Evolutionary conservation across 2,113 vertebrate genomes (phyloP), one percentile per base, ranked within the genome.

Genomic region (Sceloporus undulatus): DNA sequence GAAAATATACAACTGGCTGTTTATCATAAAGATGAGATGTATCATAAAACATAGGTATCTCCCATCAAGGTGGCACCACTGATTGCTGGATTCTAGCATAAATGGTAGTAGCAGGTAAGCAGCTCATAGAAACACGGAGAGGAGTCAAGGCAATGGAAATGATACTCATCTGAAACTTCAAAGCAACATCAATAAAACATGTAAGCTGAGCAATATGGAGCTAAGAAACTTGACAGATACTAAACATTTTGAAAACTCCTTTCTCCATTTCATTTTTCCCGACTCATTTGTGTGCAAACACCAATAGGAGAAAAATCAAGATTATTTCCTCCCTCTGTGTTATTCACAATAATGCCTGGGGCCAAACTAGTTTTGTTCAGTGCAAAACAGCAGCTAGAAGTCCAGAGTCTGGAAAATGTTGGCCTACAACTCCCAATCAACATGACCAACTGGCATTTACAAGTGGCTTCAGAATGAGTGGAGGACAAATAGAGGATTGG

Each of bases 141-240:
- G 4, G 11, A n/a, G 81, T 40, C 88, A 79, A 88, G 54, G n/a
- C 27, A 48, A 14, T 5, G 52, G 7, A 80, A 29, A 1, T 80
- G 48, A 91, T 91, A 86, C 85, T 80, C 21, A 88, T 91, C 70
- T 93, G 13, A 29, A 82, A 92, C 79, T 92, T 93, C 83, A 93
- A 87, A 94, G 38, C 13, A 59, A 2, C 62, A 74, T 83, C 82
- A 91, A 93, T 79, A 56, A 91, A 82, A 75, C 14, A 25, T 76
- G 78, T 83, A 42, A 90, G 88, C 73, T 91, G 48, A 92, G 82
- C 38, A 42, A 8, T 70, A 87, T 19, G 71, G 92, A 86, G 91
- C 92, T 85, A 34, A 87, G 40, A 9, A 85, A 48, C 19, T 91
- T 93, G 71, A 86, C 5, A 90, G 78, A 85, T 81, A 29, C 29